Evolutionary conservation across 2,113 vertebrate genomes (phyloP).

Genomic region (Camelus bactrianus): DNA sequence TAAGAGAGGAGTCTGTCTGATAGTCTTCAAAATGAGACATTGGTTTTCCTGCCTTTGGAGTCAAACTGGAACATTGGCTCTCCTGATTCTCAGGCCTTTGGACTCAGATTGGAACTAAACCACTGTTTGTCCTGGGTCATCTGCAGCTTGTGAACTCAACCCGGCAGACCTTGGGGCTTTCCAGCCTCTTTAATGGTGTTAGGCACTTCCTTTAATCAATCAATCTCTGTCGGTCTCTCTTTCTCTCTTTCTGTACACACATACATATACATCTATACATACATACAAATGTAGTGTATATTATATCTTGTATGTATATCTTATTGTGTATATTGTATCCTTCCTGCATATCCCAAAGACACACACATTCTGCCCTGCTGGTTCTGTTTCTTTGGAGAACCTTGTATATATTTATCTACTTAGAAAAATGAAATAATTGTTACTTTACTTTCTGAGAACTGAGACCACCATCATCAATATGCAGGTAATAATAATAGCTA

Average conservation of each 20-base stretch:
- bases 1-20: neutral
- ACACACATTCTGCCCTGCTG: neutral
- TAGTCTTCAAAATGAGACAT: neutral
- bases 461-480: too few species aligned
- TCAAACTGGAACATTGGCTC: neutral
- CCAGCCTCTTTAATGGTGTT: neutral
- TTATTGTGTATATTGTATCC: too few species aligned
- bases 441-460: neutral
- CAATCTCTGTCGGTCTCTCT: neutral
- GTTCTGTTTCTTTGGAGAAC: neutral
- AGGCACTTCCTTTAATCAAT: neutral
- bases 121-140: neutral
- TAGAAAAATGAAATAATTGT: neutral
- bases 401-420: neutral
- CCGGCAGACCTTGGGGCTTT: neutral
- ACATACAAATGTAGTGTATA: neutral
- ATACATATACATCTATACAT: neutral
- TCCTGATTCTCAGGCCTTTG: neutral
- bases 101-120: neutral
- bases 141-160: neutral
- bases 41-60: neutral
- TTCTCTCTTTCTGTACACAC: too few species aligned
- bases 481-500: neutral
- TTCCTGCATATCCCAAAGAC: neutral
- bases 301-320: neutral